Base-by-base conservation (phyloP, 2,888 invertebrate species). In the Conistra vaccinii region DNA sequence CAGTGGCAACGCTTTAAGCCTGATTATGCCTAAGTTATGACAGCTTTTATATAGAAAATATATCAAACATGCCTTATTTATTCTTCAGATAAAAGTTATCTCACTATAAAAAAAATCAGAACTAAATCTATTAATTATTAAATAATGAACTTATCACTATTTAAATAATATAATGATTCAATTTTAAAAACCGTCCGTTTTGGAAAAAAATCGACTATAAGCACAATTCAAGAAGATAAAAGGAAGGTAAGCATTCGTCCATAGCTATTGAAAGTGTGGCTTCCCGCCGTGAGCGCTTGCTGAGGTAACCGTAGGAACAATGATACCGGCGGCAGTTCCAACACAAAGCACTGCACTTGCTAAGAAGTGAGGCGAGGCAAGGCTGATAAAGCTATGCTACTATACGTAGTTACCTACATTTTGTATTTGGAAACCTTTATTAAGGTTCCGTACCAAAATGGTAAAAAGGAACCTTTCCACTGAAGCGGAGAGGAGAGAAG, bases 331-430 rank as follows among this genome's bases (percentile, higher is more conserved):
- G 55, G 68, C 60, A 45, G 71, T 62, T 42, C 51, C n/a, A 57
- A 78, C 68, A 85, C 85, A 79, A 86, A 76, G 78, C 71, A 20
- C 35, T 71, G 76, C 71, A 76, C 76, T 86, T 81, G 62, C 69
- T 74, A 68, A 78, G 72, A 80, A 84, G 69, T 69, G 83, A 81
- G 76, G 29, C 63, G 63, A 78, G 57, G 60, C 51, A 55, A 55
- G 65, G 32, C 35, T 61, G 70, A 61, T 73, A 69, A 77, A 69
- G 48, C 73, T 57, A 3, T 42, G 51, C 39, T 26, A 9, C 51
- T 73, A 32, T 61, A 32, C 0, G 12, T 48, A 7, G 35, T 3
- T 66, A 45, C 5, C 9, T 51, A 66, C n/a, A 45, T 45, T 45
- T 70, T 51, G 20, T 45, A 6, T 67, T 63, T 26, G 6, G 32